Evolutionary conservation across 2,113 vertebrate species (phyloP).

Genomic region (Mus spicilegus): DNA sequence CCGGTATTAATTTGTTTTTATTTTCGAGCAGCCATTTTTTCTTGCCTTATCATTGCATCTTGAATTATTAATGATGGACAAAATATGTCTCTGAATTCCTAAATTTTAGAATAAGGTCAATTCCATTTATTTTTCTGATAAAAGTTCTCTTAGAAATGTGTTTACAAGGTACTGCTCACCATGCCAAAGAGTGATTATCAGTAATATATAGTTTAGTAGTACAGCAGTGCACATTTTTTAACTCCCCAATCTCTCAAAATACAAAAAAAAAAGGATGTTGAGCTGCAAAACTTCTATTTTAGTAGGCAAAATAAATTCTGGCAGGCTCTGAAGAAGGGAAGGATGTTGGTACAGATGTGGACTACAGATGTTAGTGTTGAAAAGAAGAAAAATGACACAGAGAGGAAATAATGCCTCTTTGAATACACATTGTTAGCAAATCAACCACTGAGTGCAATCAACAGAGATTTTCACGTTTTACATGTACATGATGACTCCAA

Average conservation of each 20-base stretch:
- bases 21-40: not conserved
- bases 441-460: not conserved
- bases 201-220: not conserved
- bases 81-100: not conserved
- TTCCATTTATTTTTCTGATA: not conserved
- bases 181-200: not conserved
- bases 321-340: not conserved
- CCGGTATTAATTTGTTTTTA: not conserved
- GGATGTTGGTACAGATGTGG: not conserved
- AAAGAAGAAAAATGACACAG: not conserved
- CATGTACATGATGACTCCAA: not conserved
- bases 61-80: not conserved
- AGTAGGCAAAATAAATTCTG: not conserved
- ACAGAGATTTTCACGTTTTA: not conserved
- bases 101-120: not conserved
- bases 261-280: slow-evolving; percentile 36
- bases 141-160: not conserved
- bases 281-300: not conserved
- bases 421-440: not conserved
- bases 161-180: not conserved
- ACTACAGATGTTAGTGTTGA: not conserved
- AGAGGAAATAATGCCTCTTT: slow-evolving; percentile 32
- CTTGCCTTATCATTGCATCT: not conserved
- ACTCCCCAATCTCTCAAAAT: not conserved
- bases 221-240: not conserved